Base-by-base conservation (phyloP, 2,797 vertebrate genomes). In the Meda fulgida region DNA sequence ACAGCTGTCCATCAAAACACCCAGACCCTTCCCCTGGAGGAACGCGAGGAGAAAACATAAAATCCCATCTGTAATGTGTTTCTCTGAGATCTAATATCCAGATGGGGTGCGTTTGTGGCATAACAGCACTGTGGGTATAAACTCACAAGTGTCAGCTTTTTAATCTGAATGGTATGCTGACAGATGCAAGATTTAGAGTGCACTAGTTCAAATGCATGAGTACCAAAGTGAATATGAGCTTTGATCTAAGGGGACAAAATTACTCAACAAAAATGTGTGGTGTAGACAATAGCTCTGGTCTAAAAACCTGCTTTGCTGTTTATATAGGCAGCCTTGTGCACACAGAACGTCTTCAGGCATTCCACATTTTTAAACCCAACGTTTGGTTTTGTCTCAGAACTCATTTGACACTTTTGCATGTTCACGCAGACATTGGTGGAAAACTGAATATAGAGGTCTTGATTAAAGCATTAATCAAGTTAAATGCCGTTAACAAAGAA, bases 51-150 rank as follows among this genome's bases (percentile, higher is more conserved):
- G 81, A 75, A 81, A 86, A 88, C 23, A 8, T 75, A 46, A 85
- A 85, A 82, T 83, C 87, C 43, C 83, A 85, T 85, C 80, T 85
- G 76, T 79, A 55, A 87, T 70, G 73, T 13, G 81, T 87, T 85
- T 85, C 78, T 75, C 80, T 66, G 53, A 60, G 80, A 81, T 85
- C 78, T 83, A 78, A 84, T 84, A 87, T 85, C 63, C 88, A 87
- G 72, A 82, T 72, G 75, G 43, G 8, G 7, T 43, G 67, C 31
- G 40, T 84, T 79, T 85, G 84, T 69, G 67, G 75, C 34, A 36
- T 78, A 79, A 60, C 58, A 60, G 75, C 14, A 34, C 69, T 73
- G 58, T 66, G 31, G 80, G 69, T 53, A 75, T 66, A 81, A 31
- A 72, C 71, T 70, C 72, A 65, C 76, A 65, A 34, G 53, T 53